Conservation (phyloP, 1,140 invertebrate genomes). For the Thaumatotibia leucotreta region DNA sequence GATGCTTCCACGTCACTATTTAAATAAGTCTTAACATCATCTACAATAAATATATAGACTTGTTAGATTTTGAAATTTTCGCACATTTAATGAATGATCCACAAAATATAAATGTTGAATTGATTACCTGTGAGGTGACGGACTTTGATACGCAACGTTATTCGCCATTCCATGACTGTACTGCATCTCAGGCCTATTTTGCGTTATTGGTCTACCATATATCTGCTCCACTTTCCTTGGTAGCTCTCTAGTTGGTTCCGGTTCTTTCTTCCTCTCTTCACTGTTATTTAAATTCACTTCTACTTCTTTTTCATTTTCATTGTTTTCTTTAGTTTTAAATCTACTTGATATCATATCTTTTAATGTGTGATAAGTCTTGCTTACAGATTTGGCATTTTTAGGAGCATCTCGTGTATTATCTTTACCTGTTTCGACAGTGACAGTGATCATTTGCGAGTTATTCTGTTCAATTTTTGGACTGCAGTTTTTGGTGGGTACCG, state of each 20-base stretch:
- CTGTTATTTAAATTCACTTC: constrained; percentile 81
- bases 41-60: too few relatives aligned
- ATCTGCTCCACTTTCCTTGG: constrained; percentile 72
- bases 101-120: too few relatives aligned
- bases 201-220: constrained; percentile 78
- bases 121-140: constrained; percentile 56
- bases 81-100: too few relatives aligned
- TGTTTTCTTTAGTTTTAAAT: constrained; percentile 83
- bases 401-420: constrained; percentile 75
- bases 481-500: constrained; percentile 65
- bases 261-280: constrained; percentile 78
- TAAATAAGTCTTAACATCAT: too few relatives aligned
- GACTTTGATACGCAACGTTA: constrained; percentile 62
- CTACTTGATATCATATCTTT: constrained; percentile 91
- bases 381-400: constrained; percentile 81
- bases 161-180: constrained; percentile 55
- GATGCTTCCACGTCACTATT: too few relatives aligned
- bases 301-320: constrained; percentile 73
- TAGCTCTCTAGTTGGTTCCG: constrained; percentile 48
- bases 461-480: constrained; percentile 57
- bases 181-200: constrained; percentile 72
- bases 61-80: too few relatives aligned
- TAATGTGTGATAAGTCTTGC: constrained; percentile 88
- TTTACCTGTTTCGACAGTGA: constrained; percentile 75
- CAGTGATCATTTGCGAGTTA: constrained; percentile 70